phyloP scores from a whole-genome alignment of 2,113 vertebrate species.

The Nansenia antarctica region DNA sequence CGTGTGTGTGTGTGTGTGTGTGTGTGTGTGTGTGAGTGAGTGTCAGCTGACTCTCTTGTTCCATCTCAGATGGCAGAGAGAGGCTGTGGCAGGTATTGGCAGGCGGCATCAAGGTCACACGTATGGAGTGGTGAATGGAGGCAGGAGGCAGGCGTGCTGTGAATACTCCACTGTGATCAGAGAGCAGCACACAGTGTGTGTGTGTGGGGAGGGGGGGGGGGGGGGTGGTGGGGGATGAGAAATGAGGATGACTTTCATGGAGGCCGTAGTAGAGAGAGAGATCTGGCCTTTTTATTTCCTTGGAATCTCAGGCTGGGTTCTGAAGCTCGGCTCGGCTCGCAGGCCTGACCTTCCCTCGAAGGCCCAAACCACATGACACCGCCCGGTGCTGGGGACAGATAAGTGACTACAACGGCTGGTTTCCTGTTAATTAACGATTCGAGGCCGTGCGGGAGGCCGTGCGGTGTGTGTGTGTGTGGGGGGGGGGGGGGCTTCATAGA shows the following conservation, averaged over 20 bases:
- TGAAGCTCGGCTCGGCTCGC: slow-evolving; percentile 41
- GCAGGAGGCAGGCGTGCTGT: background rate
- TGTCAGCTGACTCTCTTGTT: background rate
- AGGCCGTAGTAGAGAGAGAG: slow-evolving; percentile 31
- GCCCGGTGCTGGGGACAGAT: slow-evolving; percentile 50
- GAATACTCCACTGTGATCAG: background rate
- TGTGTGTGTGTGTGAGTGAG: background rate
- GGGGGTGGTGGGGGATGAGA: background rate
- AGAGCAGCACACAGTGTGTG: background rate
- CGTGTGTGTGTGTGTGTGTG: slow-evolving; percentile 13
- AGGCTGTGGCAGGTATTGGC: background rate
- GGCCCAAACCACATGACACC: slow-evolving; percentile 39
- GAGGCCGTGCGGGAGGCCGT: slow-evolving; percentile 22
- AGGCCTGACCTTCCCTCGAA: slow-evolving; percentile 58
- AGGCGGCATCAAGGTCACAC: background rate
- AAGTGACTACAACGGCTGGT: slow-evolving; percentile 57
- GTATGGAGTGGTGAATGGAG: background rate
- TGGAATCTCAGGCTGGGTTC: slow-evolving; percentile 42
- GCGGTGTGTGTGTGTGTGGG: background rate
- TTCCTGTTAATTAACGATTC: slow-evolving; percentile 57
- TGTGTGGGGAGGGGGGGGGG: background rate
- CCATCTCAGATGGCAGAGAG: background rate
- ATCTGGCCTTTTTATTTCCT: slow-evolving; percentile 48
- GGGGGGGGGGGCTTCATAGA: slow-evolving; percentile 1
- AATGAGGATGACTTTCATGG: background rate